phyloP scores from a whole-genome alignment of 2,113 vertebrate species.

The Rissa tridactyla region DNA sequence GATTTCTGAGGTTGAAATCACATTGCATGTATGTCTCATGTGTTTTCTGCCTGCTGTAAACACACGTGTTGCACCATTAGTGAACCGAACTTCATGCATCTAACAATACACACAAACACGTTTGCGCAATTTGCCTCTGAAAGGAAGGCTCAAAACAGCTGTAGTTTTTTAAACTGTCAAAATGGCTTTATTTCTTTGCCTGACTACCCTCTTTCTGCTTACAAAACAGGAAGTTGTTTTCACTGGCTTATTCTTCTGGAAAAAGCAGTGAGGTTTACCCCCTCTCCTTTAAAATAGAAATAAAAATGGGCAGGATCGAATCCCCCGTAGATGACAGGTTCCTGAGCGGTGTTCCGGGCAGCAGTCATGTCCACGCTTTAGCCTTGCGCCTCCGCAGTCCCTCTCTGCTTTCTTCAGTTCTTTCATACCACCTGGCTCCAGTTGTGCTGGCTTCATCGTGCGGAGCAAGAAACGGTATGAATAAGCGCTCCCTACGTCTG shows the following conservation, averaged over 20 bases:
- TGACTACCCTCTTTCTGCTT: not conserved
- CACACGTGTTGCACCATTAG: not conserved
- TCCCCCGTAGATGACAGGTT: not conserved
- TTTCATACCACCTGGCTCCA: not conserved
- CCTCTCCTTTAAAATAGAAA: not conserved
- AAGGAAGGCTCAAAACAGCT: not conserved
- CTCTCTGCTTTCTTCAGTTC: not conserved
- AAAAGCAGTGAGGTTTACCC: not conserved
- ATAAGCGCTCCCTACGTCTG: accelerated
- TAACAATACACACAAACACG: not conserved
- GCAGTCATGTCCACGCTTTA: not conserved
- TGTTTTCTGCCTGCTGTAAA: not conserved
- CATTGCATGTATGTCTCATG: not conserved
- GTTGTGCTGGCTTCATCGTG: not conserved
- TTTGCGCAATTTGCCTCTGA: not conserved
- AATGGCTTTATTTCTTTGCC: not conserved
- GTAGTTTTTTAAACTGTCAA: not conserved
- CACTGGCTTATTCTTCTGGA: not conserved
- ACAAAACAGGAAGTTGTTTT: slow-evolving; percentile 37
- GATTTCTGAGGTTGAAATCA: slow-evolving; percentile 34
- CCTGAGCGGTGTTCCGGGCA: not conserved
- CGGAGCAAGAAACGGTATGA: accelerated
- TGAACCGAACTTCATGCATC: not conserved
- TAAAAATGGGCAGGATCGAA: not conserved
- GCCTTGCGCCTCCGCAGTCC: not conserved